Percentiles rank a stretch among this genome's conserved stretches.
Conservation (phyloP, 2,888 invertebrate species). For the Zhuqinia jingwanae region DNA sequence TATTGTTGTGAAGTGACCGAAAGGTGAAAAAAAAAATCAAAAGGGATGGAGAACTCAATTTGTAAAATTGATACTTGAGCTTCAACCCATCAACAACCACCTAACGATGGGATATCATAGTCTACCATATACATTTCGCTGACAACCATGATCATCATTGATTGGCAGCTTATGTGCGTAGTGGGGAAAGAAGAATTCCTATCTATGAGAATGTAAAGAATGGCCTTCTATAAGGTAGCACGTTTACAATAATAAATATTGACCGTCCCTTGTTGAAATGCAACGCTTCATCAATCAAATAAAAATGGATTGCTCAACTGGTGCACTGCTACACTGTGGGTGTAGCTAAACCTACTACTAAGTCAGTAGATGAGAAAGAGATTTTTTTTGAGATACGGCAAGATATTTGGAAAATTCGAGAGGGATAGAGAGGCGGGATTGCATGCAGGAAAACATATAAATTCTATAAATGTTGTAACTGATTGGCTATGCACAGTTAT, state of each 20-base stretch:
- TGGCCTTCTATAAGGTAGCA: neutral
- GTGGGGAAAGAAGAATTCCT: neutral
- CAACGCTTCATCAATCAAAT: slow-evolving; percentile 66
- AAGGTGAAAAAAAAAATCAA: slow-evolving; percentile 12
- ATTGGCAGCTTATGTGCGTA: neutral
- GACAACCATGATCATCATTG: neutral
- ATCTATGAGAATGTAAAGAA: too few species aligned
- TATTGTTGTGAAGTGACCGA: neutral
- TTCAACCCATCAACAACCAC: neutral
- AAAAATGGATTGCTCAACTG: slow-evolving; percentile 54
- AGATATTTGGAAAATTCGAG: slow-evolving; percentile 19
- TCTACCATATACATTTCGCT: too few species aligned
- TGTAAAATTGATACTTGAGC: slow-evolving; percentile 55
- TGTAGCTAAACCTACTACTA: neutral
- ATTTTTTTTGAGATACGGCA: slow-evolving; percentile 21
- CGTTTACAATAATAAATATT: slow-evolving; percentile 49
- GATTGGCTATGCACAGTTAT: too few species aligned
- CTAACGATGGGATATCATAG: too few species aligned
- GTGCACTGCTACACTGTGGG: slow-evolving; percentile 11
- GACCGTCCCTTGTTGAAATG: slow-evolving; percentile 57
- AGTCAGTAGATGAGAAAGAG: neutral
- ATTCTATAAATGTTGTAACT: too few species aligned
- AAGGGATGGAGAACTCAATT: slow-evolving; percentile 27
- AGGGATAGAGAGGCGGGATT: slow-evolving; percentile 11
- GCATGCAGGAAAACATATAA: slow-evolving; percentile 33